Evolutionary conservation across 1,140 invertebrate genomes (phyloP).

Genomic region (Drosophila punjabiensis): DNA sequence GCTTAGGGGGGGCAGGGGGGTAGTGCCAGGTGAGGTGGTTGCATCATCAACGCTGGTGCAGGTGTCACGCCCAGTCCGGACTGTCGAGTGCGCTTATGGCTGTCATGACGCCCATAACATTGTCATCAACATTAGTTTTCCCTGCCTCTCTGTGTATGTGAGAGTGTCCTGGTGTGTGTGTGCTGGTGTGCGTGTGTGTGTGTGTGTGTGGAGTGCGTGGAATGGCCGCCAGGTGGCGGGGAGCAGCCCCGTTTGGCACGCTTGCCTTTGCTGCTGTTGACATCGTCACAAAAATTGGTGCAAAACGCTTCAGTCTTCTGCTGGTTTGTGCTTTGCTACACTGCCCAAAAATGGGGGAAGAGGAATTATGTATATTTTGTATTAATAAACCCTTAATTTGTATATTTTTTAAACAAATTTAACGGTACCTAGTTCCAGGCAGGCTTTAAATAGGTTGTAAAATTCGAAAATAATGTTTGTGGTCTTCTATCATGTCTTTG

Average conservation of each 20-base stretch:
- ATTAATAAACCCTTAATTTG: neutral
- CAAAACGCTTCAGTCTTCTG: constrained; percentile 70
- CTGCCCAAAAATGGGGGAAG: neutral
- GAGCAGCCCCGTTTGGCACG: constrained; percentile 19
- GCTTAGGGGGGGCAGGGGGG: neutral
- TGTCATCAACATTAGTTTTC: constrained; percentile 83
- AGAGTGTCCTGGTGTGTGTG: neutral
- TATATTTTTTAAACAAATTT: neutral
- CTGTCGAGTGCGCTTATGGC: constrained; percentile 83
- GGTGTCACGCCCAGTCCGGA: constrained; percentile 62
- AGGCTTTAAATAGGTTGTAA: neutral
- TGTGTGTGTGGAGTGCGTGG: constrained; percentile 26
- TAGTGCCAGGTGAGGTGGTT: constrained; percentile 23
- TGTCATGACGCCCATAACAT: constrained; percentile 84
- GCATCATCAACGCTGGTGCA: constrained; percentile 58
- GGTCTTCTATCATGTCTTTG: neutral
- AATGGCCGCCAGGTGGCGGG: constrained; percentile 47
- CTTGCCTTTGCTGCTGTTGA: constrained; percentile 57
- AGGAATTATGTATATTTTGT: too few relatives aligned
- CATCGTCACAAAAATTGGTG: constrained; percentile 82
- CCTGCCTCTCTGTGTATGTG: constrained; percentile 1
- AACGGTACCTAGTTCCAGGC: too few relatives aligned
- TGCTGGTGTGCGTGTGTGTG: neutral
- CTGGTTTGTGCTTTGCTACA: constrained; percentile 36
- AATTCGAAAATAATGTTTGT: neutral